These are phyloP conservation scores for Leguminivora glycinivorella DNA, from an alignment of 1,140 invertebrate genomes.

Conservation along the genomic window DNA sequence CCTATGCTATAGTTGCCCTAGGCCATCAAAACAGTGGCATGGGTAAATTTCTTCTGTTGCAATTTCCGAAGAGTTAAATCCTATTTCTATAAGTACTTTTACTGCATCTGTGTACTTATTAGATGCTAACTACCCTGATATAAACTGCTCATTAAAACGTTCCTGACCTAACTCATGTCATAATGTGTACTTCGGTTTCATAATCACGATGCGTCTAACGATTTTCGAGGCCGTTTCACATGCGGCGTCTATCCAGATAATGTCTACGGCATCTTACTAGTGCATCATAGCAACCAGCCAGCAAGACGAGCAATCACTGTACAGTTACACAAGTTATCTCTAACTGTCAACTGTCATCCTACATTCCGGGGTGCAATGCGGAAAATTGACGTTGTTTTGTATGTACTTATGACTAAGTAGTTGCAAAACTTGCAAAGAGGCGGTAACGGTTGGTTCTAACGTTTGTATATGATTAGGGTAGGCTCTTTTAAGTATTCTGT, in stretches of 20 bases:
- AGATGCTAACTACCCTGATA: too few species aligned
- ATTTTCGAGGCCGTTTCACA: neutral
- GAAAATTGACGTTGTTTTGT: slow-evolving; percentile 22
- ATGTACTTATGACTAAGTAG: slow-evolving; percentile 1
- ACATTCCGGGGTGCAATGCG: slow-evolving; percentile 14
- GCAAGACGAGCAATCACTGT: slow-evolving; percentile 55
- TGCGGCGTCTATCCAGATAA: neutral
- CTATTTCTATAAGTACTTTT: too few species aligned
- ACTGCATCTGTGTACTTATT: too few species aligned
- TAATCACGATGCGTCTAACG: neutral
- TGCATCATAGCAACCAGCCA: slow-evolving; percentile 48
- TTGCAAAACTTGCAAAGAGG: neutral
- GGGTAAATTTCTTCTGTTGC: too few species aligned
- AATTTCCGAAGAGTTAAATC: too few species aligned
- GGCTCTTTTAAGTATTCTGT: too few species aligned
- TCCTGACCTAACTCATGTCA: too few species aligned
- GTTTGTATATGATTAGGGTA: neutral
- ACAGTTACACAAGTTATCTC: slow-evolving; percentile 69
- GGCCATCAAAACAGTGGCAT: too few species aligned
- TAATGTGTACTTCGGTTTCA: too few species aligned
- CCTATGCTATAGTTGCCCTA: too few species aligned
- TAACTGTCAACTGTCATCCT: slow-evolving; percentile 62
- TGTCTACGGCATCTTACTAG: neutral
- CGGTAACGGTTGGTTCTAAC: neutral
- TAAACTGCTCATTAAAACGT: too few species aligned